These are phyloP conservation scores for Planiliza haematocheilus DNA, from an alignment of 2,113 vertebrate genomes.

Conservation along the genomic window DNA sequence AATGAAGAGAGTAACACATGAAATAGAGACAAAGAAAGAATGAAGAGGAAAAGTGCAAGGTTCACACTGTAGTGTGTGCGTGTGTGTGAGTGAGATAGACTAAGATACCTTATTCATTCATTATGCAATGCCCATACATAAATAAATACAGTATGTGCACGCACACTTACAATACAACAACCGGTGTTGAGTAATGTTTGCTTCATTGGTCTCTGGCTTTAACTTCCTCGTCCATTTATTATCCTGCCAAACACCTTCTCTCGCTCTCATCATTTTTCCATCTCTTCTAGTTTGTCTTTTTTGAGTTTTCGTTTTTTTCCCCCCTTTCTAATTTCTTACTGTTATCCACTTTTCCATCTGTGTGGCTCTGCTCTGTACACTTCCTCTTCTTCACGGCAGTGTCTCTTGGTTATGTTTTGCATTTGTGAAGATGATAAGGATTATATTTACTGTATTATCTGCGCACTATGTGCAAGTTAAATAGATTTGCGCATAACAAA, in stretches of 20 bases:
- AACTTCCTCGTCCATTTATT: slow-evolving; percentile 24
- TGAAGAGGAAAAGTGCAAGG: slow-evolving; percentile 26
- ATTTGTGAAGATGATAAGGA: neutral
- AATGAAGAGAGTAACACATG: slow-evolving; percentile 14
- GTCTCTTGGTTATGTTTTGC: neutral
- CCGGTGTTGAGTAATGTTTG: slow-evolving; percentile 20
- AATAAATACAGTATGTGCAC: neutral
- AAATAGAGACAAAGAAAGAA: slow-evolving; percentile 15
- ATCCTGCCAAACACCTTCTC: slow-evolving; percentile 12
- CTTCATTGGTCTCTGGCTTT: slow-evolving; percentile 29
- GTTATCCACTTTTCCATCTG: neutral
- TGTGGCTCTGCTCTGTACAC: neutral
- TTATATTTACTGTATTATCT: no score
- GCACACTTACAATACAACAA: neutral
- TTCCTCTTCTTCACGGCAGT: neutral
- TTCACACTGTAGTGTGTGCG: neutral
- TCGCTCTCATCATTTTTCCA: neutral
- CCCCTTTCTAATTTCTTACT: neutral
- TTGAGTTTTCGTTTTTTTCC: no score
- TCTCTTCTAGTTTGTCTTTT: neutral
- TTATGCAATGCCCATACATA: neutral
- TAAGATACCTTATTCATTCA: slow-evolving; percentile 3
- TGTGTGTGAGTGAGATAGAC: slow-evolving; percentile 1
- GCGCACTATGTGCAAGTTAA: no score
- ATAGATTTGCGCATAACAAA: no score